These are phyloP conservation scores for Epizoanthus rinbou DNA, from an alignment of 92 coral and sea anemone genomes.

Conservation along the genomic window DNA sequence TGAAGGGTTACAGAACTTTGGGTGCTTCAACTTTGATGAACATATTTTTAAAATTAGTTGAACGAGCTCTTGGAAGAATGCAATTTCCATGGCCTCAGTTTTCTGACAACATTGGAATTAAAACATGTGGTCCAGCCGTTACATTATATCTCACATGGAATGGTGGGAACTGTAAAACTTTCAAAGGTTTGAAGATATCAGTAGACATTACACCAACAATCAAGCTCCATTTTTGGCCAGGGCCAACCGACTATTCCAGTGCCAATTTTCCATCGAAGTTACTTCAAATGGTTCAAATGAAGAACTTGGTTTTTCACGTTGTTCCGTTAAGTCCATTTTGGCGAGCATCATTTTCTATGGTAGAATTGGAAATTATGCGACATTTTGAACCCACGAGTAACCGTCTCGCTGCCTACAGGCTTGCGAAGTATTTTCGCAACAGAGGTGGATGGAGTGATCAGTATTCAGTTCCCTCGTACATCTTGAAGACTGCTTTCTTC, in stretches of 20 bases:
- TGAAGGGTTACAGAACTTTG: background rate
- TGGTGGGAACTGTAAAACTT: conserved; percentile 11
- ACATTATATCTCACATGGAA: conserved; percentile 38
- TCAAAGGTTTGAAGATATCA: conserved; percentile 14
- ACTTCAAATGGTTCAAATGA: conserved; percentile 26
- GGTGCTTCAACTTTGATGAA: background rate
- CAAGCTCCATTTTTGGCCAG: conserved; percentile 41
- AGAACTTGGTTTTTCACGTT: conserved; percentile 30
- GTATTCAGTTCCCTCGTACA: conserved; percentile 8
- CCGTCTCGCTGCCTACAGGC: conserved; percentile 45
- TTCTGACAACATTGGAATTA: background rate
- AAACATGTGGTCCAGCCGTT: conserved; percentile 27
- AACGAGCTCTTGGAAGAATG: conserved; percentile 1
- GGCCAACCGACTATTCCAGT: conserved; percentile 25
- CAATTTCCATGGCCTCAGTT: conserved; percentile 20
- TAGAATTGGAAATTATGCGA: conserved; percentile 29
- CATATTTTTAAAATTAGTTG: background rate
- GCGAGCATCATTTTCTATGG: conserved; percentile 47
- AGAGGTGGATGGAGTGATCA: conserved; percentile 6
- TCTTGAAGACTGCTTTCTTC: conserved; percentile 47
- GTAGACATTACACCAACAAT: conserved; percentile 42
- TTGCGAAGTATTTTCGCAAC: conserved; percentile 48
- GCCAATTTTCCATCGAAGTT: conserved; percentile 10
- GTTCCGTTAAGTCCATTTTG: conserved; percentile 28
- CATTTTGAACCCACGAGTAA: conserved; percentile 24